Percentiles rank a stretch among this genome's conserved stretches.
These are phyloP conservation scores for Aviceda subcristata DNA, from an alignment of 2,113 vertebrate species.

Conservation along the genomic window DNA sequence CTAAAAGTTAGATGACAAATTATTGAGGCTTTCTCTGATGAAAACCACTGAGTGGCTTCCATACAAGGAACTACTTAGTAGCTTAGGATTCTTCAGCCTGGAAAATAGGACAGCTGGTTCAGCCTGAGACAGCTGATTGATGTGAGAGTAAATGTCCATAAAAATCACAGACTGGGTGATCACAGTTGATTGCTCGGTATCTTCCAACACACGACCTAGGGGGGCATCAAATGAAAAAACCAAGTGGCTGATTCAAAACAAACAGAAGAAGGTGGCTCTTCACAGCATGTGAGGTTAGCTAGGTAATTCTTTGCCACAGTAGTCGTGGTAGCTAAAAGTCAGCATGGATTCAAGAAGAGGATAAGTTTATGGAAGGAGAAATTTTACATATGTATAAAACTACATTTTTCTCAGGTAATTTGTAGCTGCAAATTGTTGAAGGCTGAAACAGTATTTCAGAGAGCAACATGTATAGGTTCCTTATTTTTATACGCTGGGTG, in stretches of 20 bases:
- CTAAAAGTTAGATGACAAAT: background rate
- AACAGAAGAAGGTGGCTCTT: background rate
- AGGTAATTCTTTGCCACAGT: background rate
- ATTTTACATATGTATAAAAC: background rate
- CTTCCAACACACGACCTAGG: background rate
- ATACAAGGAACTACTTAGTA: background rate
- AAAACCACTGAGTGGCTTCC: background rate
- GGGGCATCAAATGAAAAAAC: background rate
- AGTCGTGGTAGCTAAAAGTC: background rate
- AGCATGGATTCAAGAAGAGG: background rate
- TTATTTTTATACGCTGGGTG: background rate
- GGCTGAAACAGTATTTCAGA: background rate
- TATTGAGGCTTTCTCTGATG: background rate
- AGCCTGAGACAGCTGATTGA: background rate
- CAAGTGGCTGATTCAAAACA: background rate
- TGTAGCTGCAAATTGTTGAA: background rate
- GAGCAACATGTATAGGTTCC: background rate
- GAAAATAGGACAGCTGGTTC: background rate
- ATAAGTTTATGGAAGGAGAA: background rate
- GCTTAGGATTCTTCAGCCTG: background rate
- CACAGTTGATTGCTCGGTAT: background rate
- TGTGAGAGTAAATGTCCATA: background rate
- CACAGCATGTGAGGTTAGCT: background rate
- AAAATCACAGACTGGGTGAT: background rate
- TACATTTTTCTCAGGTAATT: background rate